Evolutionary conservation across 2,888 invertebrate genomes (phyloP).

Genomic region (Macrophya alboannulata): DNA sequence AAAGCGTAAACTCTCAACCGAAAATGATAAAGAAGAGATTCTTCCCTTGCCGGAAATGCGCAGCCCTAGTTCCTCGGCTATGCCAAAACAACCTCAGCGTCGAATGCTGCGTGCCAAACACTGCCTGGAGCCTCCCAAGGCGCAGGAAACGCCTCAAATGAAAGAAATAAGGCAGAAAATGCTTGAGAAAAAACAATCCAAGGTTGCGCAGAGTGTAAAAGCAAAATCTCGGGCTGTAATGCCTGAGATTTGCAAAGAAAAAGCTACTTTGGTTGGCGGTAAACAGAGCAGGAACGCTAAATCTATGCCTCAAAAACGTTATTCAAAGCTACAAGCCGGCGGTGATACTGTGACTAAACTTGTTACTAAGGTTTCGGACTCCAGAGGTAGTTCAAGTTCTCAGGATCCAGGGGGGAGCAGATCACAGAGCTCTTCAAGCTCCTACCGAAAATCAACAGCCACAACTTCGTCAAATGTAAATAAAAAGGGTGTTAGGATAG

Average conservation of each 20-base stretch:
- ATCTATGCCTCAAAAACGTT: background rate
- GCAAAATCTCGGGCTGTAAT: background rate
- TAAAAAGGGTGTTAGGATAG: background rate
- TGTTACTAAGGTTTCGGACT: background rate
- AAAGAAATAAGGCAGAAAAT: constrained; percentile 65
- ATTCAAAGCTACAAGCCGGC: background rate
- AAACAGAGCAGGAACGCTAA: background rate
- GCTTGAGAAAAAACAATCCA: constrained; percentile 61
- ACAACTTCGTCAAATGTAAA: background rate
- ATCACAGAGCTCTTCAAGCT: constrained; percentile 12
- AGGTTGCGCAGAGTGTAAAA: background rate
- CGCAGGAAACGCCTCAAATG: constrained; percentile 71
- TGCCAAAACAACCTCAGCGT: constrained; percentile 39
- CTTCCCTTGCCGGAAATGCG: background rate
- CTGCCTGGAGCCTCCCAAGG: background rate
- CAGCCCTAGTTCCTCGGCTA: background rate
- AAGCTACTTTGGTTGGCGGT: background rate
- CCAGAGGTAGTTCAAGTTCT: background rate
- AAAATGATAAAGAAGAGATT: constrained; percentile 10
- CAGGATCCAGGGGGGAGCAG: background rate
- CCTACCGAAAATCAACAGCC: background rate
- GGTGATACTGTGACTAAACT: background rate
- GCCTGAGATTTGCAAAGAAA: constrained; percentile 22
- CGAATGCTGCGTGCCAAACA: constrained; percentile 64
- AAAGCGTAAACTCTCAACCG: constrained; percentile 34